A percentile compares a stretch with the other conserved stretches of the same genome.
Evolutionary conservation across 2,113 vertebrate genomes (phyloP).

Genomic region (Clarias gariepinus): DNA sequence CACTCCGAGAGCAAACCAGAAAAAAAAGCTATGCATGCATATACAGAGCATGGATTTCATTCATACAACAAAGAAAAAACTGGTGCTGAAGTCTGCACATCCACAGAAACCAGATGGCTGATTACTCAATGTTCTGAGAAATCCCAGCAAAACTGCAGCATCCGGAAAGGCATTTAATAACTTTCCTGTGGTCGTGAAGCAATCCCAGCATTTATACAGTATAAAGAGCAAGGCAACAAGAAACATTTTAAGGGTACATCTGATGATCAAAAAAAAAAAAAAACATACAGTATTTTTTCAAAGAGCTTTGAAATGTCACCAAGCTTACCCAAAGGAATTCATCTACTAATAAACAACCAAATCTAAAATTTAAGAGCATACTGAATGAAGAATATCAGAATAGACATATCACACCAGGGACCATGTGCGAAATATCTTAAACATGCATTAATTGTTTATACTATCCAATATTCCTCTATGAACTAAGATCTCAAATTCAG

Average conservation of each 20-base stretch:
- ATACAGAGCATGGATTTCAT: constrained; percentile 17
- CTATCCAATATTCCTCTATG: not conserved
- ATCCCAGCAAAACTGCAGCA: constrained; percentile 14
- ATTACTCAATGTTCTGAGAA: constrained; percentile 13
- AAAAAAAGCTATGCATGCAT: constrained; percentile 16
- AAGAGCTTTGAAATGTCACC: constrained; percentile 20
- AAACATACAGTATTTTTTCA: not conserved
- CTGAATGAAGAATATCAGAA: not conserved
- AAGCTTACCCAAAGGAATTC: not conserved
- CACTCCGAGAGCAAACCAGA: constrained; percentile 22
- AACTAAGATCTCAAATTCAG: not conserved
- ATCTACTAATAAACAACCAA: not conserved
- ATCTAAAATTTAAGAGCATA: not conserved
- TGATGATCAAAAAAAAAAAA: constrained; percentile 1
- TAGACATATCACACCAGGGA: not conserved
- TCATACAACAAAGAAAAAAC: constrained; percentile 21
- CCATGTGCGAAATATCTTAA: not conserved
- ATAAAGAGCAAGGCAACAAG: not conserved
- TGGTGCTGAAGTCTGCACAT: constrained; percentile 2
- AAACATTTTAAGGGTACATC: not conserved
- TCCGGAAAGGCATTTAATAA: constrained; percentile 17
- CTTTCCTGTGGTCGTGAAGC: constrained; percentile 3
- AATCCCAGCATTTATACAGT: not conserved
- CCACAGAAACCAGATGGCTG: constrained; percentile 27
- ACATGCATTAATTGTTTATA: not conserved